Conservation (phyloP, 1,140 invertebrate species). For the Limonius californicus region DNA sequence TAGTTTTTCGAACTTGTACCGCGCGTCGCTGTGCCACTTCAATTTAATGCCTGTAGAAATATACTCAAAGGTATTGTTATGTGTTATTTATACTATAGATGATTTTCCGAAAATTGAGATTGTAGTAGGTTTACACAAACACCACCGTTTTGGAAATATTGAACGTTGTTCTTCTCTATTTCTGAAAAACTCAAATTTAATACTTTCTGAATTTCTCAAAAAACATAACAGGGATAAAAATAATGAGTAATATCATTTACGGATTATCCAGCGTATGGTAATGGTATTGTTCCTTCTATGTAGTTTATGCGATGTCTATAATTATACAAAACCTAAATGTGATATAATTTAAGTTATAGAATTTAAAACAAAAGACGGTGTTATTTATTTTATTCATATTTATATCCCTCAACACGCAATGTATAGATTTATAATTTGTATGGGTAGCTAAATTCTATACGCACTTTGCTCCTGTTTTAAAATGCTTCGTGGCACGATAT, state of each 20-base stretch:
- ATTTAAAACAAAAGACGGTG: conserved; percentile 17
- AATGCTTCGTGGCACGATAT: conserved; percentile 19
- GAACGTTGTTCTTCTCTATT: no score
- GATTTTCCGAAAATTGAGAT: no score
- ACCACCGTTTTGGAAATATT: no score
- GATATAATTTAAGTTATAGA: conserved; percentile 31
- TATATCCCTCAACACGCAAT: conserved; percentile 22
- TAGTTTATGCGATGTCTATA: conserved; percentile 1
- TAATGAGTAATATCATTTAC: no score
- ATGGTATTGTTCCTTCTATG: conserved; percentile 14
- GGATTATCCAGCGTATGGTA: background rate
- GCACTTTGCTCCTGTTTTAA: conserved; percentile 17
- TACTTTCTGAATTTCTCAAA: no score
- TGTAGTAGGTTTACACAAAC: no score
- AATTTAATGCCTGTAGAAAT: background rate
- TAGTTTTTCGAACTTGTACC: background rate
- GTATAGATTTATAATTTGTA: conserved; percentile 27
- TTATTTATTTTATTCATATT: conserved; percentile 23
- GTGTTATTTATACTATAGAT: no score
- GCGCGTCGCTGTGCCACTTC: conserved; percentile 2
- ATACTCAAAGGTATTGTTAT: no score
- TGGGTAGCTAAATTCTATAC: conserved; percentile 15
- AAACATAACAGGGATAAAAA: no score
- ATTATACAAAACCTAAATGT: conserved; percentile 21
- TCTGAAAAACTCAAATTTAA: no score